These are phyloP conservation scores for Phragmatobia fuliginosa DNA, from an alignment of 2,888 invertebrate species.

Conservation along the genomic window DNA sequence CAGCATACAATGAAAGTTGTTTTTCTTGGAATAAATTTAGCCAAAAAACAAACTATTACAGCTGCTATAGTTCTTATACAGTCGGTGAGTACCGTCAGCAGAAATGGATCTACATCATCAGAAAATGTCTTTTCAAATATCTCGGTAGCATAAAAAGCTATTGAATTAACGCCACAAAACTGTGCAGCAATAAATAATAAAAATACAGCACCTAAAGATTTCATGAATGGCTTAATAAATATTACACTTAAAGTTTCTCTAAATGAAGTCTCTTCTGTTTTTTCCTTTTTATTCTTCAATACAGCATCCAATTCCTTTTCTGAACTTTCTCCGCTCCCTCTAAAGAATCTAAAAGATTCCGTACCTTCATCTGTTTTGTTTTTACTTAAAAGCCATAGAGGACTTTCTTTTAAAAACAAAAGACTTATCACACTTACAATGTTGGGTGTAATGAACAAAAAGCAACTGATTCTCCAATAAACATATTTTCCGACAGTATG, in stretches of 20 bases:
- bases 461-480: slow-evolving; percentile 59
- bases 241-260: slow-evolving; percentile 23
- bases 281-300: slow-evolving; percentile 52
- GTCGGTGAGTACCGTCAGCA: slow-evolving; percentile 63
- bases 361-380: slow-evolving; percentile 59
- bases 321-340: slow-evolving; percentile 57
- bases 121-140: slow-evolving; percentile 62
- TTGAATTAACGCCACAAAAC: slow-evolving; percentile 62
- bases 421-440: slow-evolving; percentile 50
- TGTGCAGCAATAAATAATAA: slow-evolving; percentile 59
- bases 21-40: slow-evolving; percentile 57
- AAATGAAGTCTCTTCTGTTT: neutral
- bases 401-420: slow-evolving; percentile 65
- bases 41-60: slow-evolving; percentile 51
- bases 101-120: slow-evolving; percentile 56
- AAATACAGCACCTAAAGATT: slow-evolving; percentile 42
- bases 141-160: slow-evolving; percentile 63
- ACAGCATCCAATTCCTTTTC: slow-evolving; percentile 58
- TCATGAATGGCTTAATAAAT: slow-evolving; percentile 59
- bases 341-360: slow-evolving; percentile 57
- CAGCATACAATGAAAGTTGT: slow-evolving; percentile 50
- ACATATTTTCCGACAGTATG: slow-evolving; percentile 59
- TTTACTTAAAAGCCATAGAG: slow-evolving; percentile 66
- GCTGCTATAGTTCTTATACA: slow-evolving; percentile 52
- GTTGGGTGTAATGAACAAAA: slow-evolving; percentile 56